Evolutionary conservation across 2,888 invertebrate genomes (phyloP).

Genomic region (Drosophila nr. perissopoda): DNA sequence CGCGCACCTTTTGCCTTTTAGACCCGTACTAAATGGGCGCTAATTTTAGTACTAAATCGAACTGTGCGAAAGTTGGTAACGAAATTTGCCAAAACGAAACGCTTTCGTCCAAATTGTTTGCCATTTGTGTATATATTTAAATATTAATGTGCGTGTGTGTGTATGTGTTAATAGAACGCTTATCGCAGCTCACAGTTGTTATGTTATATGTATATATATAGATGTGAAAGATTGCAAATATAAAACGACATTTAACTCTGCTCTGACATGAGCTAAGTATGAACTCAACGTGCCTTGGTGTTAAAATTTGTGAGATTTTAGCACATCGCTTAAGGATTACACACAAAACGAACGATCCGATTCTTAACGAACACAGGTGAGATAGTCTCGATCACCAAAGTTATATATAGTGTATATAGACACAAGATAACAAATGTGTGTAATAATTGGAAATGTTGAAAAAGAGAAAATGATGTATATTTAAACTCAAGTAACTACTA

Average conservation of each 20-base stretch:
- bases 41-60: constrained; percentile 50
- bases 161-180: constrained; percentile 37
- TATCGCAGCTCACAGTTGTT: constrained; percentile 51
- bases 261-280: constrained; percentile 52
- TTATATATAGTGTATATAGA: constrained; percentile 10
- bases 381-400: constrained; percentile 13
- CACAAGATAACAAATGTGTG: constrained; percentile 25
- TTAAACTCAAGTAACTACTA: neutral
- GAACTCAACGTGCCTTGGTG: constrained; percentile 48
- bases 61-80: constrained; percentile 50
- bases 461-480: neutral
- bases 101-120: constrained; percentile 14
- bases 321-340: constrained; percentile 55
- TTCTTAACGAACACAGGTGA: constrained; percentile 69
- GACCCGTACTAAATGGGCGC: constrained; percentile 47
- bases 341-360: constrained; percentile 54
- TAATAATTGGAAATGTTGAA: constrained; percentile 6
- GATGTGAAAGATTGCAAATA: constrained; percentile 37
- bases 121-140: constrained; percentile 18
- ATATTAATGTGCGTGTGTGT: constrained; percentile 19
- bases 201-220: constrained; percentile 11
- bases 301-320: constrained; percentile 55
- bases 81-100: constrained; percentile 31
- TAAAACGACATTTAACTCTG: constrained; percentile 55
- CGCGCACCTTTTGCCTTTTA: constrained; percentile 45